A percentile compares a stretch with the other conserved stretches of the same genome.
Evolutionary conservation across 2,888 invertebrate species (phyloP).

Genomic region (Thysanoteuthis rhombus): DNA sequence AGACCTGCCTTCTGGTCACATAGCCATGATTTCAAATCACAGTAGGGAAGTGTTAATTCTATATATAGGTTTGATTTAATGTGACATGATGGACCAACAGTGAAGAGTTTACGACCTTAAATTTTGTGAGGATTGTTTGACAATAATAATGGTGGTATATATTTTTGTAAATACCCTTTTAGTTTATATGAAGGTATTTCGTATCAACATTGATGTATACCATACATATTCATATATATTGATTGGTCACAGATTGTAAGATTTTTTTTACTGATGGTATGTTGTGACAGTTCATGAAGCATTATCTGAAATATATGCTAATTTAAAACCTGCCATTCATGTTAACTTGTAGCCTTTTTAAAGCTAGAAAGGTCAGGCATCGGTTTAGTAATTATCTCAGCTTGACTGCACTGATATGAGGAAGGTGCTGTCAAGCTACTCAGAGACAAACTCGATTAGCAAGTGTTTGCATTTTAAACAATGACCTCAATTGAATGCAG

Average conservation of each 20-base stretch:
- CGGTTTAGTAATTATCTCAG: not conserved
- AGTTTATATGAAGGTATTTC: too few relatives aligned
- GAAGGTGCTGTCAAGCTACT: not conserved
- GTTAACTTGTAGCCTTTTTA: not conserved
- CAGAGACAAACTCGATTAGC: not conserved
- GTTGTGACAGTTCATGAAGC: not conserved
- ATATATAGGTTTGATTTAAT: too few relatives aligned
- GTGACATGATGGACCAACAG: too few relatives aligned
- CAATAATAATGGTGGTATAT: too few relatives aligned
- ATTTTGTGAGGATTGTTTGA: too few relatives aligned
- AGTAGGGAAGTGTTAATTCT: too few relatives aligned
- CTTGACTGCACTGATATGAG: not conserved
- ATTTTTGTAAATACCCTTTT: too few relatives aligned
- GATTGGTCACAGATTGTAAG: not conserved
- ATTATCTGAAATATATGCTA: not conserved
- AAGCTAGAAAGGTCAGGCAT: not conserved
- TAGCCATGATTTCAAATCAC: too few relatives aligned
- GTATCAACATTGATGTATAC: not conserved
- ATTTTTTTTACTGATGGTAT: not conserved
- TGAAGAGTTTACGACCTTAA: too few relatives aligned
- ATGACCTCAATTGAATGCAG: not conserved
- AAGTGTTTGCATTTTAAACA: not conserved
- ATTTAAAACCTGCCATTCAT: not conserved
- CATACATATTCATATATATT: not conserved
- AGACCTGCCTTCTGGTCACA: too few relatives aligned